Evolutionary conservation across 1,140 invertebrate species (phyloP).

Genomic region (Chrysomallon squamiferum): DNA sequence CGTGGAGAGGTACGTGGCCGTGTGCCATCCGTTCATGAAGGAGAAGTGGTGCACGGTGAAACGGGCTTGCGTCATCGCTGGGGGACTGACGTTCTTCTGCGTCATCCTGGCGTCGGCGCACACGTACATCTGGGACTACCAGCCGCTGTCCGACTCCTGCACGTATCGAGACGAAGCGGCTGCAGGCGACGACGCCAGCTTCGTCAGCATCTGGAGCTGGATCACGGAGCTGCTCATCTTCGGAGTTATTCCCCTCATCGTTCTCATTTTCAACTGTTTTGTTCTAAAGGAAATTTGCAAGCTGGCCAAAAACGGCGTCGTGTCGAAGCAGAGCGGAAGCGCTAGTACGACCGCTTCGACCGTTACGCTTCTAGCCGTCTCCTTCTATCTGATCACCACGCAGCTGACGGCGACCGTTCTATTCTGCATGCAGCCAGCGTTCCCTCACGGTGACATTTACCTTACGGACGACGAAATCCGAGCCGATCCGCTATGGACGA

Average conservation of each 20-base stretch:
- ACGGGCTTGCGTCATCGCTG: constrained; percentile 36
- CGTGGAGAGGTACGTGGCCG: constrained; percentile 92
- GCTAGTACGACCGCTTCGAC: constrained; percentile 42
- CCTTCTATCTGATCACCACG: constrained; percentile 52
- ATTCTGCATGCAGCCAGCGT: constrained; percentile 26
- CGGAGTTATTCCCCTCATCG: constrained; percentile 41
- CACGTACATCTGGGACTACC: constrained; percentile 49
- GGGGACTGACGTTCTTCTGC: constrained; percentile 29
- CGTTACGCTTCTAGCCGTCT: constrained; percentile 47
- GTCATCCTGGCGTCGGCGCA: constrained; percentile 37
- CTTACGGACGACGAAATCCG: constrained; percentile 26
- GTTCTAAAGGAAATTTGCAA: constrained; percentile 44
- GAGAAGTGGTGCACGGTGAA: constrained; percentile 50
- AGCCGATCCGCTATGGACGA: constrained; percentile 36
- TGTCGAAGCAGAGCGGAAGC: constrained; percentile 20
- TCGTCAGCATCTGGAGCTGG: constrained; percentile 47
- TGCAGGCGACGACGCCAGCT: constrained; percentile 23
- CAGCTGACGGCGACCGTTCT: constrained; percentile 48
- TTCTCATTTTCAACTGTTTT: constrained; percentile 45
- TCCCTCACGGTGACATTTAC: constrained; percentile 15
- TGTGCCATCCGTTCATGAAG: constrained; percentile 85
- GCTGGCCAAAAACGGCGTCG: constrained; percentile 30
- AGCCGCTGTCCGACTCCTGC: constrained; percentile 27
- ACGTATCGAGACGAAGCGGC: constrained; percentile 25
- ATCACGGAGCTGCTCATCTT: constrained; percentile 43